Conservation (phyloP, 2,797 vertebrate species). For the Sebastes trivittatus region DNA sequence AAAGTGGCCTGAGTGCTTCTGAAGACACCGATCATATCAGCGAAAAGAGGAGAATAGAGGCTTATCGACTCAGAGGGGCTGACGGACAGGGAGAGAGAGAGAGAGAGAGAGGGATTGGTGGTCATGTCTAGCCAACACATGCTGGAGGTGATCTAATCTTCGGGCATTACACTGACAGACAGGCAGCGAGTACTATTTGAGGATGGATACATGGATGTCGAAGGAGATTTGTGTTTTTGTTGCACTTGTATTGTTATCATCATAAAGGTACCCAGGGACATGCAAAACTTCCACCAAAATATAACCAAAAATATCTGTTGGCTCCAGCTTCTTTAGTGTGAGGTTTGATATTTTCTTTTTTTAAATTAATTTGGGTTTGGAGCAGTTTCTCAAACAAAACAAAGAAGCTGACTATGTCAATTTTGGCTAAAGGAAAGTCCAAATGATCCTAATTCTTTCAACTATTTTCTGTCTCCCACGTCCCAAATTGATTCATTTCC, state of each 20-base stretch:
- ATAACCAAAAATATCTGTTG: background rate
- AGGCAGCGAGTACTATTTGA: conserved; percentile 41
- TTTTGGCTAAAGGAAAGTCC: background rate
- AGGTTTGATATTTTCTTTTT: background rate
- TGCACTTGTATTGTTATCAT: background rate
- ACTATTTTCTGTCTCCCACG: background rate
- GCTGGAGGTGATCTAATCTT: conserved; percentile 71
- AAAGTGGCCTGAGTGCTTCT: conserved; percentile 81
- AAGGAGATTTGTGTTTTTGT: background rate
- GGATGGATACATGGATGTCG: conserved; percentile 15
- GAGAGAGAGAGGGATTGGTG: conserved; percentile 29
- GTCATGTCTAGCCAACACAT: conserved; percentile 53
- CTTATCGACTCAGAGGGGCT: conserved; percentile 71
- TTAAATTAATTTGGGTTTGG: background rate
- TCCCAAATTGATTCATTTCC: background rate
- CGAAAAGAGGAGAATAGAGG: conserved; percentile 68
- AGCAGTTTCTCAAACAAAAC: background rate
- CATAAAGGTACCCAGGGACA: background rate
- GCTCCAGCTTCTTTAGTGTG: background rate
- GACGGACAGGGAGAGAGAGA: conserved; percentile 36
- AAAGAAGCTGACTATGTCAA: background rate
- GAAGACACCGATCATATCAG: conserved; percentile 85
- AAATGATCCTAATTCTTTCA: background rate
- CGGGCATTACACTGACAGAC: conserved; percentile 51
- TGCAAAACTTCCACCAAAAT: too few relatives aligned